Conservation (phyloP, 2,888 invertebrate species). For the Toxonevra muliebris region DNA sequence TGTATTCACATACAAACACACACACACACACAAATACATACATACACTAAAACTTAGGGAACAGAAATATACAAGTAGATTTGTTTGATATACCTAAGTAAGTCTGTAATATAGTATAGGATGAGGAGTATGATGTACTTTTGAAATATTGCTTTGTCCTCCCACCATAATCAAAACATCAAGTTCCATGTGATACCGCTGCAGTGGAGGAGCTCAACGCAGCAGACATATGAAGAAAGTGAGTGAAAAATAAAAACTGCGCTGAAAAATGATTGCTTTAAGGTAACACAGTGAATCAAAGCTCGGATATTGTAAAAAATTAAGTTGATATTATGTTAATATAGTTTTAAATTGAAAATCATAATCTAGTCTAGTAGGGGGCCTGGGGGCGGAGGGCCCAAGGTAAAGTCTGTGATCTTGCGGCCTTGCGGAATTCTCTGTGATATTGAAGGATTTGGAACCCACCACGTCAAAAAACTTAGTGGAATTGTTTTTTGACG, state of each 20-base stretch:
- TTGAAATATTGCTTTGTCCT: slow-evolving; percentile 34
- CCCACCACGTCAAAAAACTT: too few species aligned
- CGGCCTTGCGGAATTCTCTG: too few species aligned
- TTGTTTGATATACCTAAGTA: slow-evolving; percentile 22
- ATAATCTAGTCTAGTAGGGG: too few species aligned
- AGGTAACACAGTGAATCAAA: slow-evolving; percentile 9
- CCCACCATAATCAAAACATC: slow-evolving; percentile 34
- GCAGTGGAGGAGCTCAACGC: slow-evolving; percentile 7
- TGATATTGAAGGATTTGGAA: too few species aligned
- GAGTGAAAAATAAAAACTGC: slow-evolving; percentile 22
- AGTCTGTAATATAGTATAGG: neutral
- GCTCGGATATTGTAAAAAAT: too few species aligned
- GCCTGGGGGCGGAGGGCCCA: too few species aligned
- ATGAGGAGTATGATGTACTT: slow-evolving; percentile 6
- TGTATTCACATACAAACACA: slow-evolving; percentile 17
- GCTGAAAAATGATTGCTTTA: slow-evolving; percentile 25
- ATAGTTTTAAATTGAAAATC: too few species aligned
- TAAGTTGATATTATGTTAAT: too few species aligned
- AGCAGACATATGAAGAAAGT: slow-evolving; percentile 4
- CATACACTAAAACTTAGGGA: slow-evolving; percentile 5
- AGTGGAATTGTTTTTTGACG: too few species aligned
- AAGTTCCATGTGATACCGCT: slow-evolving; percentile 24
- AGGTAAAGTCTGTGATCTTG: too few species aligned
- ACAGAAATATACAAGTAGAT: slow-evolving; percentile 24
- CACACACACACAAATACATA: neutral